Evolutionary conservation across 2,797 vertebrate species (phyloP), one percentile per base, ranked within the genome.

Genomic region (Chaetophractus vellerosus): DNA sequence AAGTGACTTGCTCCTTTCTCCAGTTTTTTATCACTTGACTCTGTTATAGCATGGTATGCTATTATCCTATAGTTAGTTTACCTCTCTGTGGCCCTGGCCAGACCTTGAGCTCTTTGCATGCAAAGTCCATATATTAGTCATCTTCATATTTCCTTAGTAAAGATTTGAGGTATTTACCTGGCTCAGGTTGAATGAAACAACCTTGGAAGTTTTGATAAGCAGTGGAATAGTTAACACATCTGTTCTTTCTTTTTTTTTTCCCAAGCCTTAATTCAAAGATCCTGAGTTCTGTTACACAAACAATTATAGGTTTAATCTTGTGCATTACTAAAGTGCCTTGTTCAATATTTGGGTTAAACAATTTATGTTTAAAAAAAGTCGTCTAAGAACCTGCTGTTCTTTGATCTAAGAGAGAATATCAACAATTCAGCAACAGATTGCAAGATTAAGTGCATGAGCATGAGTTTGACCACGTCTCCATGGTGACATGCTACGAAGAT

Each of bases 261-360:
- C 63, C 33, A 89, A 72, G 18, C 19, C 57, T 88, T 76, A 90
- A 76, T 45, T 94, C 88, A 87, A 91, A 93, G 57, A 90, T 81
- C 23, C 71, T 23, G 15, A 52, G 16, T 33, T 48, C 38, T 64
- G 31, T 84, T 93, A 68, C 9, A 36, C 48, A 81, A 87, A 89
- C 5, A 86, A 33, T 21, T 74, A 26, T 6, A 23, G 33, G 12
- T 71, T 94, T 96, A 82, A 52, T 97, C 57, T 23, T 52, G 26
- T 23, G 3, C 86, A 7, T 88, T 85, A 45, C 18, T 52, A 63
- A 93, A 80, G 31, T 74, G 9, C 79, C n/a, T 31, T n/a, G 48
- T 78, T 10, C 38, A 12, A 0, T 28, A 82, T 52, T 63, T 80
- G 50, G 69, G 84, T 75, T 81, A 91, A 96, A 61, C 3, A 23